Evolutionary conservation across 2,113 vertebrate genomes (phyloP).

Genomic region (Syngnathus typhle): DNA sequence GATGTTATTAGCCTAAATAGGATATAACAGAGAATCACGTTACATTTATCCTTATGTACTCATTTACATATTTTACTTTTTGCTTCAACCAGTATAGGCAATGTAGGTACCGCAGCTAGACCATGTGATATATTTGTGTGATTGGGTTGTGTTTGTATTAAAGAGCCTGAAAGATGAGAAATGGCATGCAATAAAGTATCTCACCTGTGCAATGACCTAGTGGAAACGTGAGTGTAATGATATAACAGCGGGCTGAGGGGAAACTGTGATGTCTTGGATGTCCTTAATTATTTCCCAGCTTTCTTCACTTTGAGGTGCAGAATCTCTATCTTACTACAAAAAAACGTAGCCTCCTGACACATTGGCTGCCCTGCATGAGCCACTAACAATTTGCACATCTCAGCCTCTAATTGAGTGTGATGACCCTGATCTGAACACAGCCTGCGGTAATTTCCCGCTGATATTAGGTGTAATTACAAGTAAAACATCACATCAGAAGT

Average conservation of each 20-base stretch:
- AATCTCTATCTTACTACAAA: neutral
- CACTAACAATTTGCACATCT: conserved; percentile 53
- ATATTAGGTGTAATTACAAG: conserved; percentile 61
- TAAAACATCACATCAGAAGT: conserved; percentile 54
- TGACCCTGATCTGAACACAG: conserved; percentile 56
- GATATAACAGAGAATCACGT: conserved; percentile 4
- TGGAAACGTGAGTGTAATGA: conserved; percentile 11
- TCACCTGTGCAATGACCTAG: conserved; percentile 43
- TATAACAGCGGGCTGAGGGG: conserved; percentile 1
- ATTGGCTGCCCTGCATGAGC: conserved; percentile 54
- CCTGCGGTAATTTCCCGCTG: conserved; percentile 35
- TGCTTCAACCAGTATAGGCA: conserved; percentile 8
- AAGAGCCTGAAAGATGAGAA: conserved; percentile 23
- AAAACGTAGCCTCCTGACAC: conserved; percentile 30
- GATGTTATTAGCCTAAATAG: conserved; percentile 18
- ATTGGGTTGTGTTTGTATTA: neutral
- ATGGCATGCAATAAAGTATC: conserved; percentile 67
- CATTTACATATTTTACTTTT: conserved; percentile 10
- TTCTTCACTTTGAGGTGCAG: neutral
- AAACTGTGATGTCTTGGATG: conserved; percentile 3
- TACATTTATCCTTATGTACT: neutral
- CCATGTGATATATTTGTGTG: conserved; percentile 15
- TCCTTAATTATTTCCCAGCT: conserved; percentile 13
- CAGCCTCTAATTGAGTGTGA: conserved; percentile 47
- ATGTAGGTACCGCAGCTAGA: conserved; percentile 13